Base-by-base conservation (phyloP, 2,797 vertebrate genomes). In the Thunnus albacares region DNA sequence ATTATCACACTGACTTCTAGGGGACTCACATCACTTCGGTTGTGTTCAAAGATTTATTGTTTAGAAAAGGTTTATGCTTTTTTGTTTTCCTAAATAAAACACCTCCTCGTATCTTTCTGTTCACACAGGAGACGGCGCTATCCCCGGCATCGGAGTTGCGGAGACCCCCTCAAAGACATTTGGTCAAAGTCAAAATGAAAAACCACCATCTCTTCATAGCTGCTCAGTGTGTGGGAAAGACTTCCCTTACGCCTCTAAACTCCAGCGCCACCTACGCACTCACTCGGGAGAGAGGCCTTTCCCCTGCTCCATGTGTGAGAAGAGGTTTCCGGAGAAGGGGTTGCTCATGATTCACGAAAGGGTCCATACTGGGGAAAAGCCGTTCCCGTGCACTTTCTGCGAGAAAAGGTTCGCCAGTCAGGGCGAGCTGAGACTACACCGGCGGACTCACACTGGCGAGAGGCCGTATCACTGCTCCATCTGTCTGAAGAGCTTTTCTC, bases 221-320 rank as follows among this genome's bases (percentile, higher is more conserved):
- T 95, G 94, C 85, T 91, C 93, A 0, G 94, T 94, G 28, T 95
- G 94, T 10, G 93, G 92, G 0, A 94, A 94, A 86, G 93, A 93
- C 82, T 95, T 95, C 74, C 93, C 91, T 0, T 94, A 93, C 3
- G 93, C 93, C 56, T 95, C 94, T 12, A 95, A 95, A 58, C 92
- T 94, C 6, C 93, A 95, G 78, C 90, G 93, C 24, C 94, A 95
- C 84, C 82, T 94, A 30, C 92, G 94, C 4, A 94, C 93, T 4
- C 94, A 95, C 84, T 94, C 94, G 0, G 94, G 94, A 41, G 94
- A 95, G 86, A 86, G 92, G 58, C 94, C 94, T 14, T 95, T 93
- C 81, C 92, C 93, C 6, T 95, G 94, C 83, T 88, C 92, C 12
- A 86, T 93, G 90, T 95, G 94, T n/a, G 91, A 93, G 68, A 95